These are phyloP conservation scores for Rhipidura dahli DNA, from an alignment of 2,113 vertebrate species.

Conservation along the genomic window DNA sequence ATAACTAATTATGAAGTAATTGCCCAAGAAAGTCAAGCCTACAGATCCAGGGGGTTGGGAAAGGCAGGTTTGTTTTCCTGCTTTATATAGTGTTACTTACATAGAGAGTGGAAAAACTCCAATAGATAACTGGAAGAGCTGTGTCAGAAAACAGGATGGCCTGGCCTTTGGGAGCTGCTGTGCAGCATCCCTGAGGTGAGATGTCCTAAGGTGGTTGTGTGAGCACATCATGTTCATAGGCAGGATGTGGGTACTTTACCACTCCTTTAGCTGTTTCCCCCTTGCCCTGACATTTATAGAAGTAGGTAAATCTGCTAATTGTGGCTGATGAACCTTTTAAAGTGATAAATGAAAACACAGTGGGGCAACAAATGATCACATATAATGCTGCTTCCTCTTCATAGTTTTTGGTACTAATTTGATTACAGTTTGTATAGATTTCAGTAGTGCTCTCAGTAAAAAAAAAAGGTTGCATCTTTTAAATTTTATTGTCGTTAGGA, in stretches of 20 bases:
- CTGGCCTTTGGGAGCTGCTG: background rate
- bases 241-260: background rate
- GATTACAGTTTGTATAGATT: background rate
- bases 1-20: background rate
- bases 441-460: background rate
- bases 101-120: background rate
- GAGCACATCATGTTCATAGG: background rate
- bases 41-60: background rate
- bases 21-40: background rate
- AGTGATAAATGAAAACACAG: background rate
- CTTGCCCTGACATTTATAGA: background rate
- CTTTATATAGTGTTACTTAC: background rate
- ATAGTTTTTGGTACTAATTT: background rate
- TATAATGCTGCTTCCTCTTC: background rate
- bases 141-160: background rate
- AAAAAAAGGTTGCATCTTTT: background rate
- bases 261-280: background rate
- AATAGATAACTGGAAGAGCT: background rate
- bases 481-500: background rate
- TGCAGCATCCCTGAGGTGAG: background rate
- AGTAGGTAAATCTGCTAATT: background rate
- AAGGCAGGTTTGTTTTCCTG: background rate
- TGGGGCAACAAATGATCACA: rapidly evolving
- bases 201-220: rapidly evolving
- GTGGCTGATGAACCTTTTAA: background rate